Percentiles rank a stretch among this genome's conserved stretches.
Evolutionary conservation across 2,888 invertebrate species (phyloP).

Genomic region (Nebria brevicollis): DNA sequence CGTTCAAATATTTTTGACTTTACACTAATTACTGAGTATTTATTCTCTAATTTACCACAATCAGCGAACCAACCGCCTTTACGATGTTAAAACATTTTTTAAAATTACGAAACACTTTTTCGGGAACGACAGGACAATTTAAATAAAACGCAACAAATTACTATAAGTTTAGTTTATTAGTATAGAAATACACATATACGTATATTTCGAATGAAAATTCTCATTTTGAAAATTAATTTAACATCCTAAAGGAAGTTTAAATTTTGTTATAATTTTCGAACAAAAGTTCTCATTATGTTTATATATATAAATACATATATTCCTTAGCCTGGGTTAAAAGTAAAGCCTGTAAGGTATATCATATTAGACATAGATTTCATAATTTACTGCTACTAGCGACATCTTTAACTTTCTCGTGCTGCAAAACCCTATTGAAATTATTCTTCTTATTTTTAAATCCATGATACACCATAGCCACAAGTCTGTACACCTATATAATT

Average conservation of each 20-base stretch:
- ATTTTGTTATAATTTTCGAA: no score
- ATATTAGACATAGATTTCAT: background rate
- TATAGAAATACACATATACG: no score
- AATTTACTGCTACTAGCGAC: background rate
- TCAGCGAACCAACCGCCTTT: no score
- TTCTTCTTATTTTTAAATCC: background rate
- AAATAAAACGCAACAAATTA: no score
- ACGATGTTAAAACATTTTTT: no score
- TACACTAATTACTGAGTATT: slow-evolving; percentile 26
- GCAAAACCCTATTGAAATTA: background rate
- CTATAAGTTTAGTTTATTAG: no score
- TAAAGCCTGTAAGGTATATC: background rate
- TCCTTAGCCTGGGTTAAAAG: background rate
- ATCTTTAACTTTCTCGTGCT: background rate
- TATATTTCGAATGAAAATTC: no score
- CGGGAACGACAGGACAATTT: no score
- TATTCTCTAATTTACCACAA: background rate
- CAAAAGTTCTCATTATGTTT: no score
- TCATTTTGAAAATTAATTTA: no score
- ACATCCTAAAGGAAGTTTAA: no score
- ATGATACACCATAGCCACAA: background rate
- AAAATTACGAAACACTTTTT: no score
- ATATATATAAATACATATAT: background rate
- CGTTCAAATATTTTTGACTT: slow-evolving; percentile 27
- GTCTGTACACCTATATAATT: background rate